Conservation (phyloP, 2,797 vertebrate species). For the Coccyzus lansbergi region DNA sequence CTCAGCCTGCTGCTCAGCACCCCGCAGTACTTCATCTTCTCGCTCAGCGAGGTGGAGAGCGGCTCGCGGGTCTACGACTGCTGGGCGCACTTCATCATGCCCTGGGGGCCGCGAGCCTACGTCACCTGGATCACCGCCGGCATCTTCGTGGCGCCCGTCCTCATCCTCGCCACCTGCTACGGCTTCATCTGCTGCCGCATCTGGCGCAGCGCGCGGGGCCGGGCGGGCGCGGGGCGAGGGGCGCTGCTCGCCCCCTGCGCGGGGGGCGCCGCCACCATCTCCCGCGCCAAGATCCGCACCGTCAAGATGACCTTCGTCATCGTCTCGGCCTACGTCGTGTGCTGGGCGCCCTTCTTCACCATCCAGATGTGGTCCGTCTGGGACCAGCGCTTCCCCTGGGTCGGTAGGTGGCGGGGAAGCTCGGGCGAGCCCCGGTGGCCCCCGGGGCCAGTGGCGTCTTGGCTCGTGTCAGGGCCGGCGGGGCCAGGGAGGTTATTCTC, state of each 20-base stretch:
- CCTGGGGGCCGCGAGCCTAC: slow-evolving; percentile 90
- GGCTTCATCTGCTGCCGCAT: slow-evolving; percentile 94
- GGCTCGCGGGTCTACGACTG: slow-evolving; percentile 90
- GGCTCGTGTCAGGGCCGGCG: too few species aligned
- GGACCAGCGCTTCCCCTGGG: slow-evolving; percentile 86
- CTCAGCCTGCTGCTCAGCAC: slow-evolving; percentile 90
- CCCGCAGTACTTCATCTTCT: slow-evolving; percentile 96
- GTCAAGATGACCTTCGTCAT: slow-evolving; percentile 99
- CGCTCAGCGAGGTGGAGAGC: slow-evolving; percentile 88
- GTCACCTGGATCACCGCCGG: slow-evolving; percentile 94
- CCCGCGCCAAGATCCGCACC: slow-evolving; percentile 93
- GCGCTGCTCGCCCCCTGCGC: slow-evolving; percentile 85
- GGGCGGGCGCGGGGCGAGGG: slow-evolving; percentile 78
- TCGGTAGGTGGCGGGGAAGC: slow-evolving; percentile 78
- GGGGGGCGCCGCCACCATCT: slow-evolving; percentile 89
- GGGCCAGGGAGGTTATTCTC: too few species aligned
- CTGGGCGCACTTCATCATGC: slow-evolving; percentile 91
- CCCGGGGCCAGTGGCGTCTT: too few species aligned
- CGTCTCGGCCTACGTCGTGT: slow-evolving; percentile 90
- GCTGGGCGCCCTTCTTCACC: slow-evolving; percentile 94
- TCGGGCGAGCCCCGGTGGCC: too few species aligned
- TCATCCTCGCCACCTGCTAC: slow-evolving; percentile 88
- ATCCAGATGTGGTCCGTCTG: slow-evolving; percentile 98
- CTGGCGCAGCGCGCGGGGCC: slow-evolving; percentile 88
- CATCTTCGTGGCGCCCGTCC: slow-evolving; percentile 90